phyloP scores from a whole-genome alignment of 2,113 vertebrate species.

The Notiomystis cincta region DNA sequence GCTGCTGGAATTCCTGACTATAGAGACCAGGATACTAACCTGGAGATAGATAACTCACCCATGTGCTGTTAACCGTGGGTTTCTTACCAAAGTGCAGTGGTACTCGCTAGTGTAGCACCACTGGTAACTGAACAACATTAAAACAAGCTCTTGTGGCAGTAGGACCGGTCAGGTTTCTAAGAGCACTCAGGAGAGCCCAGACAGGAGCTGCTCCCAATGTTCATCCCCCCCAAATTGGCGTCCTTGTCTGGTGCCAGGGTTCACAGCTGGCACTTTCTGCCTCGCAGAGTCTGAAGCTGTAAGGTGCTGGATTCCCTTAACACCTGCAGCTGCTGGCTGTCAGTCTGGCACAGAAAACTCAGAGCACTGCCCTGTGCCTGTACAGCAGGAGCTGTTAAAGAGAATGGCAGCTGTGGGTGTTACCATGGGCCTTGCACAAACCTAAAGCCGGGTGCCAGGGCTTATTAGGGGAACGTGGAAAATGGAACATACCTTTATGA shows the following conservation, averaged over 20 bases:
- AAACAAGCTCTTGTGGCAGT: background rate
- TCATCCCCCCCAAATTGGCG: fast-evolving
- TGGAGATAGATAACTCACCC: background rate
- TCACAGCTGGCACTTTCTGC: background rate
- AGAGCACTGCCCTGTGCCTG: background rate
- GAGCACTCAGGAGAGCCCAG: background rate
- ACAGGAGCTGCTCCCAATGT: background rate
- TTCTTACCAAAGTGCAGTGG: background rate
- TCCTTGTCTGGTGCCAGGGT: background rate
- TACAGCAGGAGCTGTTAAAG: background rate
- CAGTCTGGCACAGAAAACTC: background rate
- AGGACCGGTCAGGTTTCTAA: background rate
- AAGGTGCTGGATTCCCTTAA: background rate
- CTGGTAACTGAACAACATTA: background rate
- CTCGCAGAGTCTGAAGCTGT: background rate
- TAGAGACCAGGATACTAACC: background rate
- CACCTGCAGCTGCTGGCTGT: background rate
- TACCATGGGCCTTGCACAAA: background rate
- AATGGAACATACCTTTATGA: background rate
- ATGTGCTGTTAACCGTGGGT: background rate
- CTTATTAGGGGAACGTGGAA: background rate
- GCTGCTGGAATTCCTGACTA: background rate
- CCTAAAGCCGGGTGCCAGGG: background rate
- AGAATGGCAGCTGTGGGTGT: background rate
- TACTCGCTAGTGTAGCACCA: background rate